phyloP scores from a whole-genome alignment of 2,888 invertebrate genomes.

The Diabrotica balteata region DNA sequence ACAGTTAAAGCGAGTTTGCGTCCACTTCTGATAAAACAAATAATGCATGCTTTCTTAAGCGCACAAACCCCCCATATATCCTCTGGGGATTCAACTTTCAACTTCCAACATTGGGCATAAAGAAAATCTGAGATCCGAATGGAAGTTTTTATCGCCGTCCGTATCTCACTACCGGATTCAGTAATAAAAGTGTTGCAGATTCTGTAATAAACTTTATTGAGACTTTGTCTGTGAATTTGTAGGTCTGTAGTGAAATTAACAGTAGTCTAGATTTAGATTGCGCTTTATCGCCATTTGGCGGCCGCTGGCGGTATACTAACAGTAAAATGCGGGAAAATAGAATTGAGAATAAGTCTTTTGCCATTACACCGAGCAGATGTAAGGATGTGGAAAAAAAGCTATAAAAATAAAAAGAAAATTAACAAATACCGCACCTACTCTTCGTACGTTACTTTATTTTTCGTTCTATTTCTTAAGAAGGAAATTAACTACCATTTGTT shows the following conservation, averaged over 20 bases:
- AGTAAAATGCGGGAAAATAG: neutral
- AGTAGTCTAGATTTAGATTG: slow-evolving; percentile 11
- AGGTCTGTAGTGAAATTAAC: slow-evolving; percentile 20
- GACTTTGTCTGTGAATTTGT: slow-evolving; percentile 24
- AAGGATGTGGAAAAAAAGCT: neutral
- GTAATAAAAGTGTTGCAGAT: slow-evolving; percentile 30
- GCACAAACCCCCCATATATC: slow-evolving; percentile 21
- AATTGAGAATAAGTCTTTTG: neutral
- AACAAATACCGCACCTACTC: neutral
- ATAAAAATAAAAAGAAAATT: neutral
- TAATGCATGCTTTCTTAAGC: slow-evolving; percentile 27
- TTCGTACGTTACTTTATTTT: neutral
- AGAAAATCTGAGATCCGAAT: slow-evolving; percentile 31
- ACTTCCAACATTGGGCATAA: slow-evolving; percentile 24
- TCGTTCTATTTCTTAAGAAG: neutral
- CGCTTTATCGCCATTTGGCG: slow-evolving; percentile 1
- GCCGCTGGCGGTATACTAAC: neutral
- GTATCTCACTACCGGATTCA: slow-evolving; percentile 28
- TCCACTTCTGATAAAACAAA: slow-evolving; percentile 21
- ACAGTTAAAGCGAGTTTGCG: slow-evolving; percentile 22
- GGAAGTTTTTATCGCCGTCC: slow-evolving; percentile 25
- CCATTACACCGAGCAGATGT: no score
- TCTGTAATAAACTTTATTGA: slow-evolving; percentile 27
- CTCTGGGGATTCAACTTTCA: slow-evolving; percentile 22
- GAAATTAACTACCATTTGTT: no score